Percentiles rank a stretch among this genome's conserved stretches.
Evolutionary conservation across 2,113 vertebrate species (phyloP).

Genomic region (Microcebus tavaratra): DNA sequence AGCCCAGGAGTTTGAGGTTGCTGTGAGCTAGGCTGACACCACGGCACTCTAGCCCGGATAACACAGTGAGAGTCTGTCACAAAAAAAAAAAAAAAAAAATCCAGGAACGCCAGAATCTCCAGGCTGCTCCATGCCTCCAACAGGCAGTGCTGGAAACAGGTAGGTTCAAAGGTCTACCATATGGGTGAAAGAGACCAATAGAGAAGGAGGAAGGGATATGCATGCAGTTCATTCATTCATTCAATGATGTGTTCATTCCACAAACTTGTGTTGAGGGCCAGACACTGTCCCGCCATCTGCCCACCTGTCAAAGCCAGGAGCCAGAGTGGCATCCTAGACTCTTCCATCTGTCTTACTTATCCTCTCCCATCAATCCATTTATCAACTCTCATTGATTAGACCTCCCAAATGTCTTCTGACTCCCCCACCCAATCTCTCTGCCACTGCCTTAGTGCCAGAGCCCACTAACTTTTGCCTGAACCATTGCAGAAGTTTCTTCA

Average conservation of each 20-base stretch:
- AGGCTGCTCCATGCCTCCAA: not conserved
- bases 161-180: not conserved
- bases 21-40: no score
- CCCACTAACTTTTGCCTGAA: not conserved
- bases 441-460: not conserved
- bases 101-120: not conserved
- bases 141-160: not conserved
- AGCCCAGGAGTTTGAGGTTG: no score
- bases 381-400: not conserved
- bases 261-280: not conserved
- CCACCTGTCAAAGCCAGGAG: not conserved
- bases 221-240: not conserved
- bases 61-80: no score
- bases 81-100: not conserved
- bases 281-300: not conserved
- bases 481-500: constrained; percentile 33
- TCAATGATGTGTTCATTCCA: not conserved
- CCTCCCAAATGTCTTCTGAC: not conserved
- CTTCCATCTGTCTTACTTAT: not conserved
- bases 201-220: not conserved
- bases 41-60: no score
- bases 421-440: not conserved
- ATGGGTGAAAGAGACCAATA: not conserved
- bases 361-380: not conserved
- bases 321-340: not conserved